Conservation (phyloP, 2,113 vertebrate genomes). For the Pygathrix nemaeus region DNA sequence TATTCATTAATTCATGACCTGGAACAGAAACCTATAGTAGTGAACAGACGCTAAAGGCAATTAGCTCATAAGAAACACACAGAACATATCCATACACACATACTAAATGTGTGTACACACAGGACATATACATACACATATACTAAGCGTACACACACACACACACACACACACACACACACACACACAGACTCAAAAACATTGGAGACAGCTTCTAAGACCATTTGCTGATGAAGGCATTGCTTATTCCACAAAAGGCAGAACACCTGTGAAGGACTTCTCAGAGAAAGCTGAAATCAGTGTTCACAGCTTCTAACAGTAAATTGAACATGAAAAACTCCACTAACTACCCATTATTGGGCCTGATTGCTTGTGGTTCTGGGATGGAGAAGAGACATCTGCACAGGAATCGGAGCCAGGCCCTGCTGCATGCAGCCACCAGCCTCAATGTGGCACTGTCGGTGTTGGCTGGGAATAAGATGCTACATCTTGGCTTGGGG, state of each 20-base stretch:
- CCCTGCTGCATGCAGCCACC: neutral
- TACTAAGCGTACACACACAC: neutral
- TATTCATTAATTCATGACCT: neutral
- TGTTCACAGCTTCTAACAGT: neutral
- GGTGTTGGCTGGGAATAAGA: neutral
- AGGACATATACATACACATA: neutral
- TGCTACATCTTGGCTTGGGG: neutral
- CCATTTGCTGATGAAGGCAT: neutral
- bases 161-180: no score
- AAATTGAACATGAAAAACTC: neutral
- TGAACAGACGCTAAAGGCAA: neutral
- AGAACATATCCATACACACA: neutral
- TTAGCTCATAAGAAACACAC: neutral
- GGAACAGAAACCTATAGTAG: neutral
- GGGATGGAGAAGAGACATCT: neutral
- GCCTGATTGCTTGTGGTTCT: neutral
- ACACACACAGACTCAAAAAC: neutral
- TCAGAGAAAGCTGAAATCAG: neutral
- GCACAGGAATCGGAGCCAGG: neutral
- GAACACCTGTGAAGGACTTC: neutral
- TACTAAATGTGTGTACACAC: neutral
- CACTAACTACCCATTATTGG: neutral
- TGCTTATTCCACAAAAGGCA: neutral
- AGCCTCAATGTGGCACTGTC: neutral
- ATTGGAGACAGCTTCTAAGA: neutral